Evolutionary conservation across 1,140 invertebrate species (phyloP).

Genomic region (Macrobrachium nipponense): DNA sequence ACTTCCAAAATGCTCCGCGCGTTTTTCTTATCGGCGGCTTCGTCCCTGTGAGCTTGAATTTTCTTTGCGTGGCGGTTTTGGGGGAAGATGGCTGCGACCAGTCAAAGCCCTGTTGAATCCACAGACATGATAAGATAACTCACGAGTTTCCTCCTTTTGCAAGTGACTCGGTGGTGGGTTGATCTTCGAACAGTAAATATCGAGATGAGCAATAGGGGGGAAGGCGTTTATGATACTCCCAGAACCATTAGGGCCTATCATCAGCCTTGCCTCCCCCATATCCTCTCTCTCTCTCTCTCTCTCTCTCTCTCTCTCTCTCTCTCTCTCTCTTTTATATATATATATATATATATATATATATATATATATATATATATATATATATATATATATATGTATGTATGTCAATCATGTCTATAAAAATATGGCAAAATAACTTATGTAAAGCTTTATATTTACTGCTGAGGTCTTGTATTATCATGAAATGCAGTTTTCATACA

Average conservation of each 20-base stretch:
- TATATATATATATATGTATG: too few species aligned
- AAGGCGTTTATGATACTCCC: conserved; percentile 32
- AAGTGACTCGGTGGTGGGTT: not conserved
- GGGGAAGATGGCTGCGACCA: too few species aligned
- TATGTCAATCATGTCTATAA: too few species aligned
- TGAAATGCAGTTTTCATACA: too few species aligned
- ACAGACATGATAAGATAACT: not conserved
- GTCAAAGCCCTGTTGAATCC: too few species aligned
- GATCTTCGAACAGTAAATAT: conserved; percentile 18
- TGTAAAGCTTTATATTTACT: too few species aligned
- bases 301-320: not conserved
- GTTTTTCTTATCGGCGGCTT: not conserved
- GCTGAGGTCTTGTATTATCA: too few species aligned
- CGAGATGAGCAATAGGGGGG: conserved; percentile 23
- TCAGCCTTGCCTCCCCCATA: conserved; percentile 1
- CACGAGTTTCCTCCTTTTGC: not conserved
- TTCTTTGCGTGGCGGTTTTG: not conserved
- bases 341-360: too few species aligned
- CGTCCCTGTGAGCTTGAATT: not conserved
- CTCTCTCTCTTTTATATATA: not conserved
- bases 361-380: too few species aligned
- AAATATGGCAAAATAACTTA: too few species aligned
- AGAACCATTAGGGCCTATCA: conserved; percentile 42
- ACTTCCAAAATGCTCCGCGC: not conserved
- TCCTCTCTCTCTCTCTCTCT: not conserved